Evolutionary conservation across 2,113 vertebrate genomes (phyloP).

Genomic region (Morone chrysops): DNA sequence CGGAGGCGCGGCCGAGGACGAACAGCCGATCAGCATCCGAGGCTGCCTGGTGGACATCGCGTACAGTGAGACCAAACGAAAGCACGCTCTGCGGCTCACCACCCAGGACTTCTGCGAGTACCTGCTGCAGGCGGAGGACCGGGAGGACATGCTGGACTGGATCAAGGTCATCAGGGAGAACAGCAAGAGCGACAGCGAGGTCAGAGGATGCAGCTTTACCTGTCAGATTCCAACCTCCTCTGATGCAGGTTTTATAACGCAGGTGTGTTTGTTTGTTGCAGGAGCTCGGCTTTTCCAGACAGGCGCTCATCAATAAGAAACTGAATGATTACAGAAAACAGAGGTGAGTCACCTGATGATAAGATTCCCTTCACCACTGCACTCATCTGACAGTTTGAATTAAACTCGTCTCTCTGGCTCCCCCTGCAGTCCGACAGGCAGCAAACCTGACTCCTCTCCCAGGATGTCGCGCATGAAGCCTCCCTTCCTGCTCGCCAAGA

Average conservation of each 20-base stretch:
- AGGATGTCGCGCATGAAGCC: conserved; percentile 90
- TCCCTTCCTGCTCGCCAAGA: conserved; percentile 89
- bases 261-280: conserved; percentile 71
- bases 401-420: conserved; percentile 27
- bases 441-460: conserved; percentile 94
- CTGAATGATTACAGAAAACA: conserved; percentile 97
- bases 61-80: conserved; percentile 98
- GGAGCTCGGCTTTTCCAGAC: conserved; percentile 94
- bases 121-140: conserved; percentile 98
- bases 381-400: neutral
- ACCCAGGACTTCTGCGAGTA: conserved; percentile 99
- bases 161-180: conserved; percentile 95
- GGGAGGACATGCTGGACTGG: conserved; percentile 99
- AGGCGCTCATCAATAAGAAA: conserved; percentile 98
- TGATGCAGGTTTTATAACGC: neutral
- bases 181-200: conserved; percentile 97
- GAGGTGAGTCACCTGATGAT: conserved; percentile 69
- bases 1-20: conserved; percentile 87
- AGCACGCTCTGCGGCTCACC: conserved; percentile 95
- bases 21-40: conserved; percentile 95
- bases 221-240: neutral
- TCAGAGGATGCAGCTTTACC: conserved; percentile 77
- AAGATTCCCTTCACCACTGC: neutral
- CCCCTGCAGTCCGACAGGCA: conserved; percentile 87
- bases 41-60: conserved; percentile 99